phyloP scores from a whole-genome alignment of 2,113 vertebrate genomes.

The Triplophysa rosa region DNA sequence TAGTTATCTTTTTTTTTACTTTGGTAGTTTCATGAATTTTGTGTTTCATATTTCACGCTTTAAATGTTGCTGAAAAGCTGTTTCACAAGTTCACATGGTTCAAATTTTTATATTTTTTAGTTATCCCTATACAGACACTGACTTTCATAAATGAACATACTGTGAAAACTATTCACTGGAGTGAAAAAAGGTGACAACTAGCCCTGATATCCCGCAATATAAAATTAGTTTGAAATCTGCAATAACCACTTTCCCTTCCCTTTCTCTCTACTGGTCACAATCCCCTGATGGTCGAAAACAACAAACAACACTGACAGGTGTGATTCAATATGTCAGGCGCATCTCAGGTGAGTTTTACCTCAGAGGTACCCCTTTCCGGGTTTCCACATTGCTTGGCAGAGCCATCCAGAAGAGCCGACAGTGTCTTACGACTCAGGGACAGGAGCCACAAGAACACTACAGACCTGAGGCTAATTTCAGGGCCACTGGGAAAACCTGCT shows the following conservation, averaged over 20 bases:
- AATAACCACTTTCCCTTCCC: background rate
- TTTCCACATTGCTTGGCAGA: background rate
- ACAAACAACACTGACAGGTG: background rate
- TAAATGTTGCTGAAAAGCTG: too few species aligned
- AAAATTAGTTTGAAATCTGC: slow-evolving; percentile 15
- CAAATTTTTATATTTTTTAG: too few species aligned
- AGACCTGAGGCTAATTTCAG: slow-evolving; percentile 26
- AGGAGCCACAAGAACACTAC: slow-evolving; percentile 10
- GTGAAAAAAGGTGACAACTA: background rate
- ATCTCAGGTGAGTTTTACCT: slow-evolving; percentile 23
- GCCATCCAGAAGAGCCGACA: slow-evolving; percentile 2
- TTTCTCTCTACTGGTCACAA: background rate
- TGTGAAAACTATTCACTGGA: background rate
- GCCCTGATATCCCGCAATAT: background rate
- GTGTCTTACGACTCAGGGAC: background rate
- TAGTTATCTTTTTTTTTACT: too few species aligned
- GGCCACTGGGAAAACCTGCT: slow-evolving; percentile 26
- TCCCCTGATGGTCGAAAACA: background rate
- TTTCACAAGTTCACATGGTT: too few species aligned
- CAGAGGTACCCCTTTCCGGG: background rate
- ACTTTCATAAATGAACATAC: background rate
- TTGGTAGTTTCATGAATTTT: too few species aligned
- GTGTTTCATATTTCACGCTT: too few species aligned
- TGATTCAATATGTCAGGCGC: slow-evolving; percentile 7
- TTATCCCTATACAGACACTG: background rate